These are phyloP conservation scores for Tapirus indicus DNA, from an alignment of 2,797 vertebrate genomes.

Conservation along the genomic window DNA sequence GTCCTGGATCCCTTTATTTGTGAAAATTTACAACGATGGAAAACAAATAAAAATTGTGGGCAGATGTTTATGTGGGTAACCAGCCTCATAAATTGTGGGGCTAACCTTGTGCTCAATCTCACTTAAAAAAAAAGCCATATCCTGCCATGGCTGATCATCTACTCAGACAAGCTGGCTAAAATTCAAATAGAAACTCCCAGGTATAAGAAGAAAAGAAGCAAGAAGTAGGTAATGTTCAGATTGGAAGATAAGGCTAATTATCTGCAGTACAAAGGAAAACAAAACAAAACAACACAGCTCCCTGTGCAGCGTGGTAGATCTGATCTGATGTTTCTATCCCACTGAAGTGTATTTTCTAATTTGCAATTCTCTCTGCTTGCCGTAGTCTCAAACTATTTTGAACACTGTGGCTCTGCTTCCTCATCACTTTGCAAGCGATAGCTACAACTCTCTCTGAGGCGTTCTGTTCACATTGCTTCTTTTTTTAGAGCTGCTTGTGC, in stretches of 20 bases:
- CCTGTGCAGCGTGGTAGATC: no score
- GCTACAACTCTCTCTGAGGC: slow-evolving; percentile 53
- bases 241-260: not conserved
- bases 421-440: slow-evolving; percentile 63
- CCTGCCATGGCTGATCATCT: not conserved
- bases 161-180: slow-evolving; percentile 7
- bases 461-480: slow-evolving; percentile 67
- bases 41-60: not conserved
- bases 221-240: not conserved
- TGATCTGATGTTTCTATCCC: not conserved
- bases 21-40: not conserved
- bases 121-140: not conserved
- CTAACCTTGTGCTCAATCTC: not conserved
- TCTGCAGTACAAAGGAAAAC: not conserved
- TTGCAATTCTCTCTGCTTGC: not conserved
- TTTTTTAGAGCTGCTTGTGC: slow-evolving; percentile 82
- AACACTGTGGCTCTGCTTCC: slow-evolving; percentile 7
- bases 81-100: not conserved
- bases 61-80: not conserved
- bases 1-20: not conserved
- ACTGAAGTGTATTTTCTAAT: not conserved
- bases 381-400: not conserved
- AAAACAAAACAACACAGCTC: not conserved
- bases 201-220: not conserved
- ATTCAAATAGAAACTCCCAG: not conserved